Conservation (phyloP, 1,140 invertebrate genomes). For the Atta texana region DNA sequence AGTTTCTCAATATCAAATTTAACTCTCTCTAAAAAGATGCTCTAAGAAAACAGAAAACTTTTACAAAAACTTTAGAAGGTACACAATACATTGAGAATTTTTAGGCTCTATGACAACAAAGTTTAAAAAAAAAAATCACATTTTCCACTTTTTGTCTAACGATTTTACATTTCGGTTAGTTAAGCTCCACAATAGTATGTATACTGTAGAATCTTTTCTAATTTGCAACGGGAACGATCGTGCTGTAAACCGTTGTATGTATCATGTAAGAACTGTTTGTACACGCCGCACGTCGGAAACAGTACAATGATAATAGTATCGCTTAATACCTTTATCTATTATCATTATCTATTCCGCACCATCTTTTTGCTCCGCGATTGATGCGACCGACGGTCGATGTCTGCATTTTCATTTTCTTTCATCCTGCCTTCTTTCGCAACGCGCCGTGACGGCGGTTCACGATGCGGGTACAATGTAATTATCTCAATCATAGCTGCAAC, state of each 20-base stretch:
- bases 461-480: slow-evolving; percentile 54
- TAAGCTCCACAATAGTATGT: neutral
- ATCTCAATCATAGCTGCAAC: slow-evolving; percentile 59
- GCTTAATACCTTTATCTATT: slow-evolving; percentile 53
- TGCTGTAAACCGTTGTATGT: neutral
- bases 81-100: neutral
- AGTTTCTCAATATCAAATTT: too few species aligned
- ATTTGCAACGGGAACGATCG: neutral
- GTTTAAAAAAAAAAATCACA: neutral
- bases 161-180: neutral
- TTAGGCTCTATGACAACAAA: neutral
- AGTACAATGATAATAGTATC: slow-evolving; percentile 35
- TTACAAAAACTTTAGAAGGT: neutral
- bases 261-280: slow-evolving; percentile 22
- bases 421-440: slow-evolving; percentile 40
- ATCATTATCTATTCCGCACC: slow-evolving; percentile 44
- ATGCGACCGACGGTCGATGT: slow-evolving; percentile 34
- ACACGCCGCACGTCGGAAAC: slow-evolving; percentile 28
- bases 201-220: neutral
- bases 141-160: neutral
- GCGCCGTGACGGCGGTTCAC: slow-evolving; percentile 40
- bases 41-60: neutral
- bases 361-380: slow-evolving; percentile 9
- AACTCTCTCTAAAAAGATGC: too few species aligned
- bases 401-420: slow-evolving; percentile 55